Evolutionary conservation across 2,797 vertebrate species (phyloP).

Genomic region (Enteromius argenteus): DNA sequence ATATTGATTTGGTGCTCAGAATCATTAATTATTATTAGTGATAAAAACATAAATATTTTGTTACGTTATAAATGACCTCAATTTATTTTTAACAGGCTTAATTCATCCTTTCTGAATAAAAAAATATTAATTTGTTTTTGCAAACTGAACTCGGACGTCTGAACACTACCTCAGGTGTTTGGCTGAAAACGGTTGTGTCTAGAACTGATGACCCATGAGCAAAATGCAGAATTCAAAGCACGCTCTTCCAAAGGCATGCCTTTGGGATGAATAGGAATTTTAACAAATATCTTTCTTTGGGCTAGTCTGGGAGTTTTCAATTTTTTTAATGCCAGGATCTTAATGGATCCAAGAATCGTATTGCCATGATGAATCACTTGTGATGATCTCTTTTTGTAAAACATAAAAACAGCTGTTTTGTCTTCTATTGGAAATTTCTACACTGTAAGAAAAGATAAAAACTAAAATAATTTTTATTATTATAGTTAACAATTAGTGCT

Average conservation of each 20-base stretch:
- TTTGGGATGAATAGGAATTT: neutral
- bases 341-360: neutral
- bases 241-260: neutral
- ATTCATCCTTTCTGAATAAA: neutral
- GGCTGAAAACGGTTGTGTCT: neutral
- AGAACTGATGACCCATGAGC: neutral
- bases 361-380: neutral
- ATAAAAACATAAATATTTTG: neutral
- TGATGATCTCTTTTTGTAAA: conserved; percentile 5
- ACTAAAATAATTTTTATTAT: neutral
- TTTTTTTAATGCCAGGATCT: neutral
- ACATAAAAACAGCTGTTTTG: neutral
- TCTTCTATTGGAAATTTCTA: neutral
- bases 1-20: neutral
- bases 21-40: neutral
- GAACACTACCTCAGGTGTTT: neutral
- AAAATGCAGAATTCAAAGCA: neutral
- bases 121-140: neutral
- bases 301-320: neutral
- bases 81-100: neutral
- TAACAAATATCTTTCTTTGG: neutral
- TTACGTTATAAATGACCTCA: neutral
- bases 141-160: neutral
- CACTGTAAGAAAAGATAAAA: neutral
- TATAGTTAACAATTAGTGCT: neutral